Evolutionary conservation across 2,888 invertebrate genomes (phyloP).

Genomic region (Drosophila sordidapex): DNA sequence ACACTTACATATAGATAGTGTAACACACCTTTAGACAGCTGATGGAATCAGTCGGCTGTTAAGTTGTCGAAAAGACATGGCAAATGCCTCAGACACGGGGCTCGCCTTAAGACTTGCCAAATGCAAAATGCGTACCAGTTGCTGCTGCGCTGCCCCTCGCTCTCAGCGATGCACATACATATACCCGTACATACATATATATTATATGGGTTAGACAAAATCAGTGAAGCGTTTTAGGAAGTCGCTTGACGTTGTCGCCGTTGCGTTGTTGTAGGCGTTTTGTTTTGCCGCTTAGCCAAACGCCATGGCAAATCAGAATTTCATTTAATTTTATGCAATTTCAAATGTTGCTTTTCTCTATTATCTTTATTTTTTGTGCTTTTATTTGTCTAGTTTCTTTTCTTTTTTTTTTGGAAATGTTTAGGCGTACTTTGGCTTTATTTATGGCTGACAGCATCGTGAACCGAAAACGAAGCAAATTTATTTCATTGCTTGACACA

Average conservation of each 20-base stretch:
- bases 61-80: conserved; percentile 60
- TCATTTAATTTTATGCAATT: conserved; percentile 78
- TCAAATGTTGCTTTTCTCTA: conserved; percentile 50
- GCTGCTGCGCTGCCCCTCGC: conserved; percentile 16
- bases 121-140: conserved; percentile 65
- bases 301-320: conserved; percentile 70
- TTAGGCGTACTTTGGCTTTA: conserved; percentile 63
- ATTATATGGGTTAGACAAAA: conserved; percentile 70
- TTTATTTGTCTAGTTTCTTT: conserved; percentile 14
- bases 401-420: conserved; percentile 59
- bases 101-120: conserved; percentile 57
- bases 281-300: conserved; percentile 52
- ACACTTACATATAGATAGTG: conserved; percentile 9
- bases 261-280: conserved; percentile 63
- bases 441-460: conserved; percentile 66
- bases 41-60: conserved; percentile 69
- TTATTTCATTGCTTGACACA: conserved; percentile 69
- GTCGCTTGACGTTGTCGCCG: conserved; percentile 57
- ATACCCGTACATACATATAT: conserved; percentile 5
- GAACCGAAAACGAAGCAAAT: conserved; percentile 46
- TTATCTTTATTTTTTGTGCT: conserved; percentile 27
- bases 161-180: not conserved
- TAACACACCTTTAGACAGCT: conserved; percentile 55
- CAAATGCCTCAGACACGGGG: conserved; percentile 34
- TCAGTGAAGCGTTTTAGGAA: conserved; percentile 78